phyloP scores from a whole-genome alignment of 1,140 invertebrate genomes.

The Drosophila lini region DNA sequence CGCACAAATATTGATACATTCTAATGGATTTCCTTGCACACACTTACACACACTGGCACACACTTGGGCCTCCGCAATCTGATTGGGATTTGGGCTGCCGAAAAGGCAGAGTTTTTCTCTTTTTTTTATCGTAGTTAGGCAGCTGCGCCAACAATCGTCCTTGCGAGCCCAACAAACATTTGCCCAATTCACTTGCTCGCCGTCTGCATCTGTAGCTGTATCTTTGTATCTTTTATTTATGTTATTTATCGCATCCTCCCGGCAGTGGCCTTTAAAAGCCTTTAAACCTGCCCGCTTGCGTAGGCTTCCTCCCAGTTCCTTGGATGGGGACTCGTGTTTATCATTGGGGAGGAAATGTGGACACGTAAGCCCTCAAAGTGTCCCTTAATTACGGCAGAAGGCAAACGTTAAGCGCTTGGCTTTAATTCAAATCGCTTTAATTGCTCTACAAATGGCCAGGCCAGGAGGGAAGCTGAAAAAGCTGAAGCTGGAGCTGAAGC shows the following conservation, averaged over 20 bases:
- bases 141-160: slow-evolving; percentile 71
- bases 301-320: slow-evolving; percentile 13
- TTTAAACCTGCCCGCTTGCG: slow-evolving; percentile 54
- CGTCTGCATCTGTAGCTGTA: slow-evolving; percentile 19
- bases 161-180: slow-evolving; percentile 70
- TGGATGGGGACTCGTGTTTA: slow-evolving; percentile 46
- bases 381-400: slow-evolving; percentile 65
- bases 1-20: slow-evolving; percentile 83
- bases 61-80: slow-evolving; percentile 22
- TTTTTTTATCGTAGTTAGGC: slow-evolving; percentile 78
- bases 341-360: slow-evolving; percentile 35
- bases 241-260: slow-evolving; percentile 74
- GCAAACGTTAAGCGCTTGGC: slow-evolving; percentile 72
- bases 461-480: slow-evolving; percentile 30
- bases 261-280: slow-evolving; percentile 60
- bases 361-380: slow-evolving; percentile 62
- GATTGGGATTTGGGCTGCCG: slow-evolving; percentile 54
- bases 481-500: slow-evolving; percentile 37
- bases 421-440: slow-evolving; percentile 78
- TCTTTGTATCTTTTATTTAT: slow-evolving; percentile 75
- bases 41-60: slow-evolving; percentile 13
- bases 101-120: slow-evolving; percentile 43
- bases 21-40: slow-evolving; percentile 75
- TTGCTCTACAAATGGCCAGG: slow-evolving; percentile 73
- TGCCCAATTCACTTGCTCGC: slow-evolving; percentile 60